Base-by-base conservation (phyloP, 2,797 vertebrate genomes). In the Halcyon badia region DNA sequence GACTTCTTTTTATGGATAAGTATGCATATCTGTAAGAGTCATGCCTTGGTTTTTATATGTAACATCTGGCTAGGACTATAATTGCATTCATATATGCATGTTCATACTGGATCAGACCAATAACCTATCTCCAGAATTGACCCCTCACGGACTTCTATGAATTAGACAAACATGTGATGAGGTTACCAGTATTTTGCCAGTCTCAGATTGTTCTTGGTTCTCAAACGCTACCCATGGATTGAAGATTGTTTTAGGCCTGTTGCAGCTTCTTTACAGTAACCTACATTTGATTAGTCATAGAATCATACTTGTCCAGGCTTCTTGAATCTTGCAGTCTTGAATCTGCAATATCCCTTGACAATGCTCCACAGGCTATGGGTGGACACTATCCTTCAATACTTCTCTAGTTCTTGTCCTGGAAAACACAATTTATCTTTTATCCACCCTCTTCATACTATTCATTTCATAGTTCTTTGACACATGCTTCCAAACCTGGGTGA, bases 361-460 rank as follows among this genome's bases (percentile, higher is more conserved):
- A 24, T 22, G 25, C 42, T 79, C 42, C 66, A 79, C n/a, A 89
- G 56, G 10, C 20, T 48, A 31, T 1, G 1, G 35, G 16, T 9
- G 58, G 18, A 3, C 0, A 1, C 14, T 72, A 14, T 42, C 11
- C 11, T 71, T 56, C n/a, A 82, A 31, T 10, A 14, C 1, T 64
- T 85, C 44, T 33, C 57, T 75, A 60, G 24, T 30, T 60, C 35
- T 58, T 90, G 15, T 51, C 41, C 54, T 48, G 76, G 49, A 60
- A 72, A 90, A 87, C 24, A 56, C 2, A 82, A 54, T 76, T 64
- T 87, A 49, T 41, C 39, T 88, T 87, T 82, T 56, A 76, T 13
- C 10, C 17, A 71, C 11, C 6, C 4, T 64, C 57, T 64, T 83
- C n/a, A 49, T n/a, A 10, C 25, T 51, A 33, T 4, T 68, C 15